Evolutionary conservation across 2,888 invertebrate genomes (phyloP).

Genomic region (Falcaria lacertinaria): DNA sequence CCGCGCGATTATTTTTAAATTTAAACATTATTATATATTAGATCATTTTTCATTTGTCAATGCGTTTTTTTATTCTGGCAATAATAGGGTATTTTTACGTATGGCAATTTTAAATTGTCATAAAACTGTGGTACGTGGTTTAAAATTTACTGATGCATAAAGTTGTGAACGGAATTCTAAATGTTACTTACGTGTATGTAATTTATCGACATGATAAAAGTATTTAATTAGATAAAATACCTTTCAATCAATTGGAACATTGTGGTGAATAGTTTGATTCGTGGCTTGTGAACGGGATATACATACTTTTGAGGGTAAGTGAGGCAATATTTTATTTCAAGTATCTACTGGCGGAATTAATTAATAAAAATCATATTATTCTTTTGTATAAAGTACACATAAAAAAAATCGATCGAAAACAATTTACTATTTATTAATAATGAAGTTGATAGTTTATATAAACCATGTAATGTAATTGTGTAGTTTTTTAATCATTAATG

Average conservation of each 20-base stretch:
- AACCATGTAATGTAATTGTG: too few relatives aligned
- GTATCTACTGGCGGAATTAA: too few relatives aligned
- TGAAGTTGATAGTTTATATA: too few relatives aligned
- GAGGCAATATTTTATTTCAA: background rate
- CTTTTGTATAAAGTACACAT: too few relatives aligned
- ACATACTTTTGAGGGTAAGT: background rate
- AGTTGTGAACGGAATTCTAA: conserved; percentile 12
- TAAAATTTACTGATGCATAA: conserved; percentile 36
- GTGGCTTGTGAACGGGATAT: background rate
- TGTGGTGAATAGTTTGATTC: background rate
- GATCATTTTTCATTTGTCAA: conserved; percentile 4
- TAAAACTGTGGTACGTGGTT: conserved; percentile 40
- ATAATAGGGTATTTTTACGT: conserved; percentile 8
- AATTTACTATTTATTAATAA: too few relatives aligned
- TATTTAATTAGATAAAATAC: background rate
- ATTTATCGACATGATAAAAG: conserved; percentile 2
- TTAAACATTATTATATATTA: conserved; percentile 39
- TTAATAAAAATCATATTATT: too few relatives aligned
- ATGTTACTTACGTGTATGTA: background rate
- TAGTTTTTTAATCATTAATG: too few relatives aligned
- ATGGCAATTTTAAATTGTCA: conserved; percentile 39
- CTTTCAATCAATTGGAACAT: background rate
- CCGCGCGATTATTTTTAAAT: conserved; percentile 39
- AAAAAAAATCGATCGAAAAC: too few relatives aligned
- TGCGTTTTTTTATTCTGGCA: conserved; percentile 14